These are phyloP conservation scores for Montipora efflorescens DNA, from an alignment of 64 coral and sea anemone genomes.

Conservation along the genomic window DNA sequence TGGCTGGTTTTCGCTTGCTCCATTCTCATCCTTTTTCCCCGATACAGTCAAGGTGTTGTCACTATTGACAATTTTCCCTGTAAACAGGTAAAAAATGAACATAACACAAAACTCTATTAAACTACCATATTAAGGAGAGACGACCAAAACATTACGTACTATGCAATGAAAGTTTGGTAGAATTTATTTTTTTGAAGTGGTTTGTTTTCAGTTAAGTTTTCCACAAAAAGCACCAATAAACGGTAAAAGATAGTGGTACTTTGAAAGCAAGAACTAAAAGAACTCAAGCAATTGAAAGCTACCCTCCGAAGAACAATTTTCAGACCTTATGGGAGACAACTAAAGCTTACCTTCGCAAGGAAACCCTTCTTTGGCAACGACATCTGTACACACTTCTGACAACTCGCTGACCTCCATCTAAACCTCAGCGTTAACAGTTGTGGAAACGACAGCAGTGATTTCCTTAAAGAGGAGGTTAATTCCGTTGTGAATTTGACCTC, in stretches of 20 bases:
- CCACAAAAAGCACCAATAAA: neutral
- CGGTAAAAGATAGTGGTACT: neutral
- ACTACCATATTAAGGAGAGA: neutral
- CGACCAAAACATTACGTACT: neutral
- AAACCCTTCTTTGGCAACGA: slow-evolving; percentile 27
- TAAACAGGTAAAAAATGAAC: neutral
- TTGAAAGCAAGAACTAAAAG: neutral
- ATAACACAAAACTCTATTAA: neutral
- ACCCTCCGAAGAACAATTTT: neutral
- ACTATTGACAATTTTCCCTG: neutral
- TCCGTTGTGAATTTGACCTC: slow-evolving; percentile 27
- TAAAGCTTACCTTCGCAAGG: slow-evolving; percentile 2
- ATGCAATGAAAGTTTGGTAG: neutral
- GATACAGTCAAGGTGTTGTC: neutral
- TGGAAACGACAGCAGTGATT: neutral
- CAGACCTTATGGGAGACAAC: too few species aligned
- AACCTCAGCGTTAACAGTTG: slow-evolving; percentile 22
- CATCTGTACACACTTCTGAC: slow-evolving; percentile 8
- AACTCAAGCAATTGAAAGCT: neutral
- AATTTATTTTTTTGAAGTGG: neutral
- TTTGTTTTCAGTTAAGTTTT: slow-evolving; percentile 3
- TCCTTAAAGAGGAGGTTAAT: slow-evolving; percentile 23
- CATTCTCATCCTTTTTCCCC: neutral
- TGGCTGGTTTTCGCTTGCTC: slow-evolving; percentile 36
- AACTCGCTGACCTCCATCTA: slow-evolving; percentile 42